A percentile compares a stretch with the other conserved stretches of the same genome.
These are phyloP conservation scores for Trachurus trachurus DNA, from an alignment of 2,797 vertebrate genomes.

Conservation along the genomic window DNA sequence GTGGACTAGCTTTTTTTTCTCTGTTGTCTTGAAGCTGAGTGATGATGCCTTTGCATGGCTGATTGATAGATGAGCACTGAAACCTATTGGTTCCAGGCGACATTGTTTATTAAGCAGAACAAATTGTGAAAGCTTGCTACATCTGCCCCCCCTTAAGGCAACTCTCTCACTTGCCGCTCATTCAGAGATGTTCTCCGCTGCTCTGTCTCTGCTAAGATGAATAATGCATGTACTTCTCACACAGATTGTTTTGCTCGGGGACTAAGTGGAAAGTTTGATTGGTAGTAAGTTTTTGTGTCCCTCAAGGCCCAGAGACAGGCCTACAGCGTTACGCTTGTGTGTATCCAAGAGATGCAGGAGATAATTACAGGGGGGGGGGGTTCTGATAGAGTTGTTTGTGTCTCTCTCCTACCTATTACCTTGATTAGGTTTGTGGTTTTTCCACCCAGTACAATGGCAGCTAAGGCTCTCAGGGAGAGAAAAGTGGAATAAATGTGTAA, in stretches of 20 bases:
- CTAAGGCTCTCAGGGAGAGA: constrained; percentile 33
- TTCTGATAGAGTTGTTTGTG: constrained; percentile 58
- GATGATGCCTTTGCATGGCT: constrained; percentile 38
- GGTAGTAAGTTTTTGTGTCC: constrained; percentile 68
- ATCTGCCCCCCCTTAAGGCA: constrained; percentile 65
- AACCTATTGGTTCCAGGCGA: constrained; percentile 61
- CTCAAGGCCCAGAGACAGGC: constrained; percentile 53
- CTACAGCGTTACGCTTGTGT: constrained; percentile 48
- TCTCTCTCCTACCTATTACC: constrained; percentile 57
- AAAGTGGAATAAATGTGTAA: constrained; percentile 45
- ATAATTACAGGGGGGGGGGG: constrained; percentile 64
- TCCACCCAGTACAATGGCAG: constrained; percentile 50
- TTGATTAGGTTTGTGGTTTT: constrained; percentile 64
- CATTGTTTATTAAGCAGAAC: constrained; percentile 79
- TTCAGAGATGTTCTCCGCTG: constrained; percentile 51
- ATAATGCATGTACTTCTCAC: constrained; percentile 75
- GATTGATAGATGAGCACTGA: constrained; percentile 60
- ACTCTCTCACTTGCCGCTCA: constrained; percentile 48
- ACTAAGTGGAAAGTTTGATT: constrained; percentile 78
- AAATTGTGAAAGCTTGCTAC: constrained; percentile 75
- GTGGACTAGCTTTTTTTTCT: not conserved
- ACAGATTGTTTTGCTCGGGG: constrained; percentile 77
- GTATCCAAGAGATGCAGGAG: constrained; percentile 66
- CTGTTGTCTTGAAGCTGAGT: constrained; percentile 29
- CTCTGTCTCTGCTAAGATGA: constrained; percentile 66